Percentiles rank a stretch among this genome's conserved stretches.
Evolutionary conservation across 2,797 vertebrate species (phyloP).

Genomic region (Microcaecilia unicolor): DNA sequence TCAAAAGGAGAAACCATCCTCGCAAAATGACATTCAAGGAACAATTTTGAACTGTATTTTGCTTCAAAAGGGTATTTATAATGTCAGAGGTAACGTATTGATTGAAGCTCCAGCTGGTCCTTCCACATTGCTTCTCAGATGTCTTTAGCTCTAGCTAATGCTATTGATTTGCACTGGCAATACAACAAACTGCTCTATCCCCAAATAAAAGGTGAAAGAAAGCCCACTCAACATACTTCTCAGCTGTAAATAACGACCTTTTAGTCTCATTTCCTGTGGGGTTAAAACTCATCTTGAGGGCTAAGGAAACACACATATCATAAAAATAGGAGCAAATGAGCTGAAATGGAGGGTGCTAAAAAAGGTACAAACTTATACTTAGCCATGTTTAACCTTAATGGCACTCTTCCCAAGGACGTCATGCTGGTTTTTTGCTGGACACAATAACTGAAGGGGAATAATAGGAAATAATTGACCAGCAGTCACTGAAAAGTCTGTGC

Average conservation of each 20-base stretch:
- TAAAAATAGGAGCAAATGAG: background rate
- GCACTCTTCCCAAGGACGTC: too few species aligned
- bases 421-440: too few species aligned
- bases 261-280: background rate
- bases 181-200: slow-evolving; percentile 1
- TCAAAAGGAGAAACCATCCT: slow-evolving; percentile 12
- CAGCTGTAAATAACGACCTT: background rate
- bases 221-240: background rate
- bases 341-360: background rate
- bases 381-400: too few species aligned
- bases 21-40: slow-evolving; percentile 27
- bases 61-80: slow-evolving; percentile 17
- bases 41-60: slow-evolving; percentile 22
- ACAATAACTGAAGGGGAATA: too few species aligned
- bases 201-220: background rate
- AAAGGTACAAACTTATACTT: background rate
- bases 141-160: slow-evolving; percentile 20
- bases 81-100: slow-evolving; percentile 33
- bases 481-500: too few species aligned
- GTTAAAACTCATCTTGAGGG: background rate
- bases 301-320: background rate
- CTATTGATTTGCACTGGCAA: slow-evolving; percentile 5
- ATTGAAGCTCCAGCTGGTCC: slow-evolving; percentile 16
- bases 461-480: too few species aligned
- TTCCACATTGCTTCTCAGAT: slow-evolving; percentile 4